Evolutionary conservation across 2,888 invertebrate genomes (phyloP).

Genomic region (Lumbricus terrestris): DNA sequence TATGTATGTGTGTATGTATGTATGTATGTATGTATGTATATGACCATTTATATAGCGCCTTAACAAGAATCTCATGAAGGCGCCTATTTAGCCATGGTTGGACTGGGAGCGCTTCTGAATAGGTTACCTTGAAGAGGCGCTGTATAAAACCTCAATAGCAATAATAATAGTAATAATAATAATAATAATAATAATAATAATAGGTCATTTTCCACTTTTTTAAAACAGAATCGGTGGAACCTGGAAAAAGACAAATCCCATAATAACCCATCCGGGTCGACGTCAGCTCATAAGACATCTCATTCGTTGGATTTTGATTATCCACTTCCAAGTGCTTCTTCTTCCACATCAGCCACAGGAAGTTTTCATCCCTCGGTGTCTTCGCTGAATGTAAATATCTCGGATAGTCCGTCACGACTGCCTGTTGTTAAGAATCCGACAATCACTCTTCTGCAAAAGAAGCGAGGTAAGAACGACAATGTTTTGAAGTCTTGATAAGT

Average conservation of each 20-base stretch:
- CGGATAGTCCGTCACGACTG: neutral
- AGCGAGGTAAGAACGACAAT: neutral
- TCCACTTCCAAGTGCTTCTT: neutral
- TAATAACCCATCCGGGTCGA: neutral
- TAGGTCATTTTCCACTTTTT: neutral
- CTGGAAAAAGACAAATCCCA: neutral
- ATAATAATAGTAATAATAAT: no score
- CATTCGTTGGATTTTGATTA: neutral
- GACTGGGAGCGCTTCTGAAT: no score
- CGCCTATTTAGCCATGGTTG: no score
- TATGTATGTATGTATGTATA: no score
- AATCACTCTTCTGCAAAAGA: conserved; percentile 5
- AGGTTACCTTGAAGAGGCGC: no score
- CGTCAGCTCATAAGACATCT: neutral
- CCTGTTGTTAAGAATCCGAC: conserved; percentile 6
- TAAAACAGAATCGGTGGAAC: neutral
- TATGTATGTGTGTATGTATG: no score
- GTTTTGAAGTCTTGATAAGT: neutral
- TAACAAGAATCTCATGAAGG: no score
- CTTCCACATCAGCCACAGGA: neutral
- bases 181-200: no score
- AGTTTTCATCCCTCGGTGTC: neutral
- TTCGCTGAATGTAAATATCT: neutral
- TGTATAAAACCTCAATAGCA: no score
- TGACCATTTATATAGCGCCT: no score